Evolutionary conservation across 2,888 invertebrate genomes (phyloP).

Genomic region (Labia minor): DNA sequence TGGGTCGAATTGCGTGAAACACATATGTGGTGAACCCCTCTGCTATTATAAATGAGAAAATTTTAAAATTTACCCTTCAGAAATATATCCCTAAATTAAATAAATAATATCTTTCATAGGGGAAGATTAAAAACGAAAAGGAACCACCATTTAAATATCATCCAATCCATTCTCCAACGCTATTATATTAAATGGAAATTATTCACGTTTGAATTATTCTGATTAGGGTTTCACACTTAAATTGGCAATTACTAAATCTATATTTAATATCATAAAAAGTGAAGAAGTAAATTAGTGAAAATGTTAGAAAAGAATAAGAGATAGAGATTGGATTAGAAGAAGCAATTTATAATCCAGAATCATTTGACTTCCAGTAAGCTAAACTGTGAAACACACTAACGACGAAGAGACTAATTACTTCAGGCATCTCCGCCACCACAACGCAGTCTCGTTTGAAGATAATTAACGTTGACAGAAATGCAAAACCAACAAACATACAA

Average conservation of each 20-base stretch:
- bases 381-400: neutral
- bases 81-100: too few relatives aligned
- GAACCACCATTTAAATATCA: too few relatives aligned
- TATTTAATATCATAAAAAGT: neutral
- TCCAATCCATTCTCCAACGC: neutral
- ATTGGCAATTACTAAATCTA: slow-evolving; percentile 20
- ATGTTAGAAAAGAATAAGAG: neutral
- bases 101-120: too few relatives aligned
- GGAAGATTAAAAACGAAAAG: too few relatives aligned
- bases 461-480: slow-evolving; percentile 13
- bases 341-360: too few relatives aligned
- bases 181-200: slow-evolving; percentile 17
- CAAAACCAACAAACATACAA: slow-evolving; percentile 8
- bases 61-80: too few relatives aligned
- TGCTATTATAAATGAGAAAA: too few relatives aligned
- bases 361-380: neutral
- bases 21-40: neutral
- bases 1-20: neutral
- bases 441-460: neutral
- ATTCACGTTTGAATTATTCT: slow-evolving; percentile 23
- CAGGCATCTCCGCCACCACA: neutral
- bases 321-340: neutral
- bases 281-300: neutral
- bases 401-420: slow-evolving; percentile 6
- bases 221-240: slow-evolving; percentile 22